A percentile compares a stretch with the other conserved stretches of the same genome.
phyloP scores from a whole-genome alignment of 2,113 vertebrate genomes.

The Channa argus region DNA sequence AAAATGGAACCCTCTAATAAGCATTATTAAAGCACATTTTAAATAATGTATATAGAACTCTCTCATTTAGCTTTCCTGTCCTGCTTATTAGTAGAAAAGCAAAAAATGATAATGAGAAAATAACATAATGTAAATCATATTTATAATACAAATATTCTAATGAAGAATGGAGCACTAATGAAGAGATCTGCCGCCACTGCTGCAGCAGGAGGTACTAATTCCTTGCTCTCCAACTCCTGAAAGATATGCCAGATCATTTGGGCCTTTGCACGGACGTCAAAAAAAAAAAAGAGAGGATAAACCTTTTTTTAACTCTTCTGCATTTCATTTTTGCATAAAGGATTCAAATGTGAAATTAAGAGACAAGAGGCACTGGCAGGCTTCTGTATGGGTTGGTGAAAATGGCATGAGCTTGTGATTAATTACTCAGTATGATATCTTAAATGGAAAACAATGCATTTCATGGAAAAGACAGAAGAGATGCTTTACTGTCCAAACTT shows the following conservation, averaged over 20 bases:
- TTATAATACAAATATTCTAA: constrained; percentile 76
- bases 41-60: constrained; percentile 77
- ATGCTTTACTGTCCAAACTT: no score
- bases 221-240: constrained; percentile 29
- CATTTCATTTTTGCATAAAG: constrained; percentile 90
- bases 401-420: constrained; percentile 87
- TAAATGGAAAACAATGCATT: constrained; percentile 74
- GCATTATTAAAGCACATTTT: constrained; percentile 79
- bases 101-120: constrained; percentile 82
- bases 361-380: constrained; percentile 72
- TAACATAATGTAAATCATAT: constrained; percentile 70
- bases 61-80: constrained; percentile 18
- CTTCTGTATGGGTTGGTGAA: constrained; percentile 89
- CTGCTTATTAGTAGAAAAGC: constrained; percentile 79
- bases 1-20: constrained; percentile 78
- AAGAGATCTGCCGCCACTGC: constrained; percentile 24
- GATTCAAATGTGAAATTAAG: constrained; percentile 94
- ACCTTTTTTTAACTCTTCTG: constrained; percentile 93
- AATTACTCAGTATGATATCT: constrained; percentile 87
- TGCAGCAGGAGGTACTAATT: constrained; percentile 63
- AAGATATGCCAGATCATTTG: no score
- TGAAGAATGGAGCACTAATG: constrained; percentile 57
- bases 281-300: constrained; percentile 72
- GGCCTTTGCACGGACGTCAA: no score
- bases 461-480: constrained; percentile 63